Evolutionary conservation across 2,797 vertebrate species (phyloP).

Genomic region (Leptodactylus fallax): DNA sequence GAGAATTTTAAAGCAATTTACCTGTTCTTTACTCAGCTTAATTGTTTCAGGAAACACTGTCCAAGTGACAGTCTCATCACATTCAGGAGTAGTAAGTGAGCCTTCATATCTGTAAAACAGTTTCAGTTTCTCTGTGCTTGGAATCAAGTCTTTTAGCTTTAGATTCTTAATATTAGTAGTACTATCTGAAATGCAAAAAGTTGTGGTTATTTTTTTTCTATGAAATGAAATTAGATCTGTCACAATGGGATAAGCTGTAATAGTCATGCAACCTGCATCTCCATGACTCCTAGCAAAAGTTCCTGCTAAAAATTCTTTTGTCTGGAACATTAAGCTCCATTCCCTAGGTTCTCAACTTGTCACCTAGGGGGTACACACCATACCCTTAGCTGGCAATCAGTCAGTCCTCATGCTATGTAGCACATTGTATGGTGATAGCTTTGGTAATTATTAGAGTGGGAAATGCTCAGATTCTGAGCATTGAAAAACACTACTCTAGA

Average conservation of each 20-base stretch:
- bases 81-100: slow-evolving; percentile 83
- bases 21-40: slow-evolving; percentile 81
- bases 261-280: not conserved
- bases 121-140: slow-evolving; percentile 72
- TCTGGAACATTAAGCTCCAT: no score
- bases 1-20: slow-evolving; percentile 55
- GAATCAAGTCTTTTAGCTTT: slow-evolving; percentile 41
- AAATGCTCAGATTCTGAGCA: no score
- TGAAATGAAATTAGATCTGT: not conserved
- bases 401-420: no score
- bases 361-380: no score
- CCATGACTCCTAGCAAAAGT: no score
- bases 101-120: slow-evolving; percentile 84
- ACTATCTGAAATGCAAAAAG: not conserved
- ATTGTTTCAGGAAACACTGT: slow-evolving; percentile 84
- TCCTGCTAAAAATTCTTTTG: no score
- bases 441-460: no score
- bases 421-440: no score
- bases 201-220: no score
- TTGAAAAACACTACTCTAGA: no score
- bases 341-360: no score
- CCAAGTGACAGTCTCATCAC: slow-evolving; percentile 84
- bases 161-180: not conserved
- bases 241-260: not conserved
- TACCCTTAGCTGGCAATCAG: no score